Evolutionary conservation across 2,113 vertebrate genomes (phyloP).

Genomic region (Isichthys henryi): DNA sequence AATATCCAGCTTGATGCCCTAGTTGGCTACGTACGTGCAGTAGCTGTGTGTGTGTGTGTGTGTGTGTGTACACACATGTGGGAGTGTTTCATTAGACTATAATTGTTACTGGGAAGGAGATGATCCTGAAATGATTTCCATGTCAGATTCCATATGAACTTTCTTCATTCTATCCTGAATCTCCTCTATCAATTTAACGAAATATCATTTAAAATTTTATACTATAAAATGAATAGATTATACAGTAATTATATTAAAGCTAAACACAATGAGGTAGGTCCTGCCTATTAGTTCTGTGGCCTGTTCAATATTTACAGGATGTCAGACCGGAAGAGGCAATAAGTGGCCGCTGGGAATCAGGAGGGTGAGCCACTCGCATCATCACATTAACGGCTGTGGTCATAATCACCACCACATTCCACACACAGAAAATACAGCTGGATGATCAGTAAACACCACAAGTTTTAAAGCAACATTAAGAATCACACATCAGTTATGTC

Average conservation of each 20-base stretch:
- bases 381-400: background rate
- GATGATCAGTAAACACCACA: background rate
- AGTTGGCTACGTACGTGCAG: background rate
- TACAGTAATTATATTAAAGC: background rate
- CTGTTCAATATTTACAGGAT: background rate
- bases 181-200: background rate
- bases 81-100: background rate
- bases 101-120: background rate
- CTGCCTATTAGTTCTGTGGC: background rate
- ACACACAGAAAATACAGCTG: background rate
- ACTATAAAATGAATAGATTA: background rate
- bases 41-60: background rate
- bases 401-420: background rate
- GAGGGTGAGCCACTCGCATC: background rate
- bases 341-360: background rate
- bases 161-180: background rate
- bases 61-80: background rate
- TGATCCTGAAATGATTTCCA: background rate
- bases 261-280: background rate
- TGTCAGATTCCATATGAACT: background rate
- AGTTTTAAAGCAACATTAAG: background rate
- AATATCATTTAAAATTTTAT: background rate
- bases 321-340: background rate
- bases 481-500: background rate
- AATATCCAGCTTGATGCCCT: background rate